A percentile compares a stretch with the other conserved stretches of the same genome.
phyloP scores from a whole-genome alignment of 2,797 vertebrate species.

The Diplodus sargus region DNA sequence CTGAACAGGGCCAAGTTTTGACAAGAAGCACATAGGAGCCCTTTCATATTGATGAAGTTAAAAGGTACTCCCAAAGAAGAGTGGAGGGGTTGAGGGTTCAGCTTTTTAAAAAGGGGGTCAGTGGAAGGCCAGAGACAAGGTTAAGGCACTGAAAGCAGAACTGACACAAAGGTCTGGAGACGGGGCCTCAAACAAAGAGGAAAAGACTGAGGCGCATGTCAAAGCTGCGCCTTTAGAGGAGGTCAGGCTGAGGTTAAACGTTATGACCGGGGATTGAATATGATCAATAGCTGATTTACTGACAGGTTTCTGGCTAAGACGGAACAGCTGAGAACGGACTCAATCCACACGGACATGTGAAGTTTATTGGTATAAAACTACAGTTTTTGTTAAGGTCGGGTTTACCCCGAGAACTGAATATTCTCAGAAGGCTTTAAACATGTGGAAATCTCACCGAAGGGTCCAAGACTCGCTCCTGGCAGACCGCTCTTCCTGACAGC shows the following conservation, averaged over 20 bases:
- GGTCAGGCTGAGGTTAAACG: constrained; percentile 62
- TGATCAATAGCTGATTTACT: constrained; percentile 10
- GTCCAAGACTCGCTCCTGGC: not conserved
- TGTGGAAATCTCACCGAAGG: constrained; percentile 15
- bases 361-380: not conserved
- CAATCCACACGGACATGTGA: constrained; percentile 5
- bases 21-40: constrained; percentile 56
- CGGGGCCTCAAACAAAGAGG: constrained; percentile 40
- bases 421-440: constrained; percentile 14
- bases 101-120: constrained; percentile 64
- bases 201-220: constrained; percentile 45
- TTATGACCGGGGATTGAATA: constrained; percentile 34
- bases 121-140: constrained; percentile 58
- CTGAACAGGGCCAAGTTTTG: constrained; percentile 59
- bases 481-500: constrained; percentile 3
- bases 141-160: constrained; percentile 58
- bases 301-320: constrained; percentile 1
- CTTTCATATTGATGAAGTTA: constrained; percentile 68
- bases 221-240: constrained; percentile 42
- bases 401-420: constrained; percentile 4
- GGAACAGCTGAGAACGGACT: constrained; percentile 14
- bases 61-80: constrained; percentile 57
- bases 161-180: constrained; percentile 61
- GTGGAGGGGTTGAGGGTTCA: constrained; percentile 53
- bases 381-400: not conserved